Base-by-base conservation (phyloP, 2,113 vertebrate genomes). In the Myrmophylax atrothorax region DNA sequence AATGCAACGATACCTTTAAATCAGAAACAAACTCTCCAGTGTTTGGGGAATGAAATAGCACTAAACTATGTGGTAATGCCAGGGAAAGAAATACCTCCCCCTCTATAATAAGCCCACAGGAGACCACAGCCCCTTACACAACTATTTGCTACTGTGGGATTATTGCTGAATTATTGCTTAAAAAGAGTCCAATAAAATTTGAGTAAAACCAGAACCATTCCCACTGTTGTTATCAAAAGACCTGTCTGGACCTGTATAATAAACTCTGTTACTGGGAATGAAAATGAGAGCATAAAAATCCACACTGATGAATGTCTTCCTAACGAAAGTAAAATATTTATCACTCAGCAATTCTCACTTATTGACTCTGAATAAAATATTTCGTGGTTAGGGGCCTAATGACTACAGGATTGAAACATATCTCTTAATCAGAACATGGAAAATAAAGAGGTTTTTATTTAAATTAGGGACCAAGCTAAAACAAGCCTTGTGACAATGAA, bases 131-230 rank as follows among this genome's bases (percentile, higher is more conserved):
- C 62, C 90, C 83, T 87, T 79, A 67, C 46, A 69, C 35, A 96
- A 63, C 92, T 73, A 24, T 72, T 95, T 94, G 95, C 92, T 96
- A 96, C 96, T 84, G 80, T 22, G 18, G 80, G 92, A 90, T 92
- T 95, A 95, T 58, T 90, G 93, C 79, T 95, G 90, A 96, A 92
- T 94, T 96, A 96, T 76, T 94, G 91, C 95, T 96, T 66, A 94
- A 96, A 96, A 90, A 81, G n/a, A 84, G 69, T 17, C 93, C 53
- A 94, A 90, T 96, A 95, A 96, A 96, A 84, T 78, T 62, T 89
- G 92, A 97, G 93, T 82, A 68, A 96, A 96, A 90, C 88, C 96
- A 97, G 96, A 96, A 84, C 94, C 79, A 70, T 94, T 95, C 79
- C 62, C 53, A 58, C 90, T 82, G 60, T 84, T 94, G 85, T 84